Percentiles rank a stretch among this genome's conserved stretches.
Conservation (phyloP, 2,888 invertebrate species). For the Eulithis prunata region DNA sequence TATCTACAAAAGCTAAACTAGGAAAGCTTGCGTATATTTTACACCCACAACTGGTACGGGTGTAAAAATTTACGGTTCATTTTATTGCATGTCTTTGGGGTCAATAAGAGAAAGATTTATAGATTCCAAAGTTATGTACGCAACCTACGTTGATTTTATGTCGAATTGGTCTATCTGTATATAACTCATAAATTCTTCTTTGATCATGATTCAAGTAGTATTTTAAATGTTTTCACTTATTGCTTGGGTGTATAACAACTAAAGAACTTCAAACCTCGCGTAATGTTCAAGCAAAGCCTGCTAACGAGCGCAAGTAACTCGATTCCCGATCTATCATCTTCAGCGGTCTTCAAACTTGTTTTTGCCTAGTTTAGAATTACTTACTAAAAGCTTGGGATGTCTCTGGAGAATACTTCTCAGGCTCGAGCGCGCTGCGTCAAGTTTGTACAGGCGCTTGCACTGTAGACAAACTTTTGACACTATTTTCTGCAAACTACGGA, state of each 20-base stretch:
- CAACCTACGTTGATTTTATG: conserved; percentile 28
- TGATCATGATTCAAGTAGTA: conserved; percentile 10
- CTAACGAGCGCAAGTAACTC: conserved; percentile 12
- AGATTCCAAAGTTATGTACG: conserved; percentile 22
- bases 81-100: conserved; percentile 31
- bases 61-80: conserved; percentile 32
- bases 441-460: conserved; percentile 51
- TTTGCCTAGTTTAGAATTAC: conserved; percentile 28
- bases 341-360: conserved; percentile 31
- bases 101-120: conserved; percentile 34
- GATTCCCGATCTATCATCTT: conserved; percentile 16
- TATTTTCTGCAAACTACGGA: conserved; percentile 70
- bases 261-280: too few species aligned
- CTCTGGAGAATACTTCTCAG: conserved; percentile 52
- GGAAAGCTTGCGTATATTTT: conserved; percentile 24
- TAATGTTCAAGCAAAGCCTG: conserved; percentile 5
- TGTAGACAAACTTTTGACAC: conserved; percentile 66
- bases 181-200: conserved; percentile 16
- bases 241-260: background rate
- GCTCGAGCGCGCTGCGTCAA: conserved; percentile 46
- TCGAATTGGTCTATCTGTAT: conserved; percentile 22
- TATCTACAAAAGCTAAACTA: conserved; percentile 15
- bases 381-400: conserved; percentile 39
- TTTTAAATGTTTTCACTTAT: background rate
- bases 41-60: conserved; percentile 26